These are phyloP conservation scores for Rhamphomyia laevipes DNA, from an alignment of 2,888 invertebrate species.

Conservation along the genomic window DNA sequence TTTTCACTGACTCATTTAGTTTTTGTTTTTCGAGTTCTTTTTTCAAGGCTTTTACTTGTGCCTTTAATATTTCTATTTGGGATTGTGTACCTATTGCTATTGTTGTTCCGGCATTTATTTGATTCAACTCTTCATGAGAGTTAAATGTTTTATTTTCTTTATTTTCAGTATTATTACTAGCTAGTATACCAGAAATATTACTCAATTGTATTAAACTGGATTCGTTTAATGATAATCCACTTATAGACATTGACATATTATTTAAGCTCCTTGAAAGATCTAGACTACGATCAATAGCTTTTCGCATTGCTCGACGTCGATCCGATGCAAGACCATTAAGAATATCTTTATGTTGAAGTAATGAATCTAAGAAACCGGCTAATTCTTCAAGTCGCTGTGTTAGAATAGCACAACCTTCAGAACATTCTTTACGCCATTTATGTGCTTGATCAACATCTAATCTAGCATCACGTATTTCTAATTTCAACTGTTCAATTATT, in stretches of 20 bases:
- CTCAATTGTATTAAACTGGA: slow-evolving; percentile 40
- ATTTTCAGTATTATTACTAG: slow-evolving; percentile 15
- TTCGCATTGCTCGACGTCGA: slow-evolving; percentile 41
- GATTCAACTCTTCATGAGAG: slow-evolving; percentile 24
- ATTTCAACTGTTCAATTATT: slow-evolving; percentile 21
- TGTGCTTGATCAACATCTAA: slow-evolving; percentile 27
- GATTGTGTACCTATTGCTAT: neutral
- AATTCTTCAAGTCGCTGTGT: slow-evolving; percentile 47
- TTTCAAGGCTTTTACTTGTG: slow-evolving; percentile 27
- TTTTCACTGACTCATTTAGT: slow-evolving; percentile 21
- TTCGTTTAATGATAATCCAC: slow-evolving; percentile 36
- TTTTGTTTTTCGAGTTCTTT: slow-evolving; percentile 25
- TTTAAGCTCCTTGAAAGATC: slow-evolving; percentile 43
- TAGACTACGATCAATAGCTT: slow-evolving; percentile 43
- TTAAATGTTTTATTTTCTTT: slow-evolving; percentile 25
- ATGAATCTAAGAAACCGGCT: slow-evolving; percentile 46
- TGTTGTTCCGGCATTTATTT: neutral
- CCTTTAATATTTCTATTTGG: slow-evolving; percentile 19
- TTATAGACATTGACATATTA: slow-evolving; percentile 30
- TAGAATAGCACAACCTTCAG: slow-evolving; percentile 36
- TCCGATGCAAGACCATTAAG: slow-evolving; percentile 41
- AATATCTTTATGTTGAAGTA: slow-evolving; percentile 45
- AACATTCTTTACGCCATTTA: slow-evolving; percentile 31
- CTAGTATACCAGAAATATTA: slow-evolving; percentile 39
- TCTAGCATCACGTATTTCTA: slow-evolving; percentile 24